Percentiles rank a stretch among this genome's conserved stretches.
Conservation (phyloP, 1,140 invertebrate genomes). For the Adelges cooleyi region DNA sequence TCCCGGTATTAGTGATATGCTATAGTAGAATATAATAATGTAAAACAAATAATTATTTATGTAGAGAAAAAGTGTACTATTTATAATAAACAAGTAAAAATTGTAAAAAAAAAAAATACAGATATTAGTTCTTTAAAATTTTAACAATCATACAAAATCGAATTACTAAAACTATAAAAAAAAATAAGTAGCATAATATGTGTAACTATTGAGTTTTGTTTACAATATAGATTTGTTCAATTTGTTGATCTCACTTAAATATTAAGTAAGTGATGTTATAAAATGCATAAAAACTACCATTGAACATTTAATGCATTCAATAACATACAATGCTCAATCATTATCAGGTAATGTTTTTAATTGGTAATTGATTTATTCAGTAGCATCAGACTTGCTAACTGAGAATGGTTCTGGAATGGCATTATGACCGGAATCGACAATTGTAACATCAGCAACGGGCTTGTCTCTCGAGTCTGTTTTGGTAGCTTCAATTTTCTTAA, state of each 20-base stretch:
- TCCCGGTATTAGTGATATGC: slow-evolving; percentile 7
- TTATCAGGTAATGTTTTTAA: no score
- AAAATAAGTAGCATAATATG: no score
- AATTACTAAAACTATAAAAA: no score
- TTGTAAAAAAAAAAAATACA: background rate
- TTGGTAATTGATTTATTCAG: slow-evolving; percentile 37
- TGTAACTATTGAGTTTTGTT: no score
- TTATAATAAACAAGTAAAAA: slow-evolving; percentile 11
- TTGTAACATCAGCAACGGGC: slow-evolving; percentile 67
- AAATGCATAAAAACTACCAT: no score
- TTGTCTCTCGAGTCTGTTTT: slow-evolving; percentile 63
- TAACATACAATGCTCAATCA: no score
- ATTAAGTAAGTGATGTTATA: no score
- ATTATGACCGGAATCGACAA: slow-evolving; percentile 59
- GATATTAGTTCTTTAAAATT: no score
- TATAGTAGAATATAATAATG: background rate
- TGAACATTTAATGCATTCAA: no score
- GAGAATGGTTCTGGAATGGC: slow-evolving; percentile 61
- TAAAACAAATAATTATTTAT: background rate
- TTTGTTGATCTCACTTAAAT: no score
- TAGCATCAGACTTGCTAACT: slow-evolving; percentile 69
- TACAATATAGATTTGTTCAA: no score
- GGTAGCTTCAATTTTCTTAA: slow-evolving; percentile 70
- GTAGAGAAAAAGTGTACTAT: slow-evolving; percentile 12
- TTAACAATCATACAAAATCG: no score